Base-by-base conservation (phyloP, 2,888 invertebrate genomes). In the Trileptium ribeirensis region DNA sequence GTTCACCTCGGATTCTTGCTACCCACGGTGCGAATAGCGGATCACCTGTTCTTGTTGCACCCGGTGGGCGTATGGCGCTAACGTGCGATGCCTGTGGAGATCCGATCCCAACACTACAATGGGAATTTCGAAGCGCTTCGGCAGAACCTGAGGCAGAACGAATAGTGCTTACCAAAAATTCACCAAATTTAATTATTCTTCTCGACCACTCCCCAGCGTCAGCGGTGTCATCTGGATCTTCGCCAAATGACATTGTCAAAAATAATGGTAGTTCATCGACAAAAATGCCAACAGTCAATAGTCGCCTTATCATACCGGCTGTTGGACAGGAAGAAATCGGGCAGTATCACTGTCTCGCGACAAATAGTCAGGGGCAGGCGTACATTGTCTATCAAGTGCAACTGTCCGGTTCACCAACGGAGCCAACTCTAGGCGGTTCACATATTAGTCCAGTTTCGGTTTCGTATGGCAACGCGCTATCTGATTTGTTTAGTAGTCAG, bases 41-140 rank as follows among this genome's bases (percentile, higher is more conserved):
- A 15, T 51, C 51, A 51, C 8, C 24, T 8, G 24, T 51, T 24
- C n/a, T 8, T 3, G 37, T 75, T n/a, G 36, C 31, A 24, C 77
- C 39, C 31, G 95, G 95, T 84, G 91, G 92, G 8, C 93, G 93
- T 0, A 93, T 95, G 67, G 94, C 95, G 0, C 91, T 98, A 83
- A 96, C 97, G 89, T 98, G 97, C 89, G 95, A 95, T 15, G 96
- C 96, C 1, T 94, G 94, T 86, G 96, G 96, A 8, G 93, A 93
- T 89, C 95, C 95, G 19, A 92, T 92, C 86, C 96, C 97, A 0
- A 92, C 92, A 83, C 94, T 97, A 84, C 92, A 92, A 82, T 98
- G 97, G 97, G 77, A 75, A 38, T 75, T 38, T 75, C 77, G 39
- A 3, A 39, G 38, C 39, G 39, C 24, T 38, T 29, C 33, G n/a